These are phyloP conservation scores for Portunus trituberculatus DNA, from an alignment of 1,140 invertebrate genomes.

Conservation along the genomic window DNA sequence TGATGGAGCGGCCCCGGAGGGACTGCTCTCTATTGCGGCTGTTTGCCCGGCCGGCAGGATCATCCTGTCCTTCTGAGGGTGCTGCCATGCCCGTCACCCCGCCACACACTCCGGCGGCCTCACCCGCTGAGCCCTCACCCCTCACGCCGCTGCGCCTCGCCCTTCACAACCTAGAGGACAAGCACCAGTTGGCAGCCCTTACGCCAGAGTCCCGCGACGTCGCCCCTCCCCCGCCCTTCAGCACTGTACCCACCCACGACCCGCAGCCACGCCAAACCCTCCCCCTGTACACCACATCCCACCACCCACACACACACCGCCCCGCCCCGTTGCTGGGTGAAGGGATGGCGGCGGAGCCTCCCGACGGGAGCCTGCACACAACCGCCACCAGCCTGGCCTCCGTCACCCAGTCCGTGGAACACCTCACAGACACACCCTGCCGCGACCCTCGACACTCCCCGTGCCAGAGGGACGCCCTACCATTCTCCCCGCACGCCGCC, in stretches of 20 bases:
- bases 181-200: not conserved
- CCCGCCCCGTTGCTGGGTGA: not conserved
- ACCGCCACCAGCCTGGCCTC: not conserved
- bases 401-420: not conserved
- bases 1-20: not conserved
- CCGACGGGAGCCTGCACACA: not conserved
- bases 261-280: not conserved
- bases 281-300: not conserved
- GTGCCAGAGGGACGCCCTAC: not conserved
- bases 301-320: not conserved
- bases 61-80: not conserved
- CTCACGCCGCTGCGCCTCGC: slow-evolving; percentile 8
- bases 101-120: slow-evolving; percentile 30
- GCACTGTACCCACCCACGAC: not conserved
- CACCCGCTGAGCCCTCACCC: not conserved
- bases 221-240: not conserved
- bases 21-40: slow-evolving; percentile 30
- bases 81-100: slow-evolving; percentile 40
- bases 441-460: not conserved
- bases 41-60: not conserved
- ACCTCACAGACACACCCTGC: not conserved
- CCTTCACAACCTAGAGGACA: not conserved
- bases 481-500: not conserved
- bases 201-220: not conserved
- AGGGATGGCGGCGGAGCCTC: not conserved